Evolutionary conservation across 2,888 invertebrate genomes (phyloP), one percentile per base, ranked within the genome.

Genomic region (Nomada ferruginata): DNA sequence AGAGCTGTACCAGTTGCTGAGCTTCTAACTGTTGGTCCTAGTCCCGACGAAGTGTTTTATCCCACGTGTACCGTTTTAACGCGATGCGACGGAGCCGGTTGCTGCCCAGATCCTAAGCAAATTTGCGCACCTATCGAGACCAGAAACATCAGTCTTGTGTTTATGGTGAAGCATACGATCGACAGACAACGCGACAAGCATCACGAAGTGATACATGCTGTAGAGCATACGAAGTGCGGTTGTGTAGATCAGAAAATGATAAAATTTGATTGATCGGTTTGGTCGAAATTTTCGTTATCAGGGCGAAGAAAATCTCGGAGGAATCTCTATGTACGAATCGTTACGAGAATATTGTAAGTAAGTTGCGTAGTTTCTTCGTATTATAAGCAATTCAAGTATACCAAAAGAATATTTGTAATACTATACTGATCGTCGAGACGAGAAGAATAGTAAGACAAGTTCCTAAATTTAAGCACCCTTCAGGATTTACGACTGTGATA

Each of bases 1-100:
- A 88, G 92, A 26, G 92, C 93, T 1, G 85, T 93, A 10, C 86
- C 89, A 10, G 88, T 92, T 7, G 87, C 83, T 44, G 92, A 93
- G 69, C 85, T 93, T 23, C 79, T 93, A 18, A 86, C 88, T 10
- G 87, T 90, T 52, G 92, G 92, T 7, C 92, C 91, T 18, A 89
- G 89, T 75, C 88, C 91, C 4, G 92, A 92, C 71, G 92, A 92
- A 70, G 86, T 91, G 70, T 92, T 93, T 83, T 92, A 91, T 86
- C 93, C 93, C 4, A 61, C 89, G 0, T 91, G 92, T 50, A 93
- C 93, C 29, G 93, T 93, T 3, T 78, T 93, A 15, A 88, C 91
- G 29, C 89, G 93, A 55, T 94, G 93, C 79, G 90, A 88, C 29
- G 89, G 90, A 15, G 90, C 93, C 1, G 93, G 93, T 60, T 93